phyloP scores from a whole-genome alignment of 2,797 vertebrate species.

The Sebastes ruberrimus region DNA sequence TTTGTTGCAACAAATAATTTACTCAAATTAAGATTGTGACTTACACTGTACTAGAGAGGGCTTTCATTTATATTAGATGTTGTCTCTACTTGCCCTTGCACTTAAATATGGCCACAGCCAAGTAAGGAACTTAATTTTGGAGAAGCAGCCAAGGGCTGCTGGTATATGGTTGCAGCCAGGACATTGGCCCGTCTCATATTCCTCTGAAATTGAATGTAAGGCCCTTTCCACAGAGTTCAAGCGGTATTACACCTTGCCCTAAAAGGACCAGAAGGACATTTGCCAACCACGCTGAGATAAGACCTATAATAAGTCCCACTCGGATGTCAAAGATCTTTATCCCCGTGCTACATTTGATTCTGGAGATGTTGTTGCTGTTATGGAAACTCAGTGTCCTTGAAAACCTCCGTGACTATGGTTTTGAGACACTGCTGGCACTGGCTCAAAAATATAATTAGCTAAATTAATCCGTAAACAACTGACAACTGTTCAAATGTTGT shows the following conservation, averaged over 20 bases:
- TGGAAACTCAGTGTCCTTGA: conserved; percentile 46
- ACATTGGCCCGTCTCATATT: conserved; percentile 54
- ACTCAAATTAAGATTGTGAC: not conserved
- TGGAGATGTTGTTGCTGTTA: conserved; percentile 53
- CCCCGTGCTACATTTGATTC: conserved; percentile 41
- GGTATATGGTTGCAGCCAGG: conserved; percentile 70
- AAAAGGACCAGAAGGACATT: conserved; percentile 59
- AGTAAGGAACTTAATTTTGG: conserved; percentile 66
- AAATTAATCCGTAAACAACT: not conserved
- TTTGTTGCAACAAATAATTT: conserved; percentile 24
- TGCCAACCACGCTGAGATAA: conserved; percentile 66
- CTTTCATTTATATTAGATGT: conserved; percentile 31
- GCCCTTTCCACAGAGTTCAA: conserved; percentile 65
- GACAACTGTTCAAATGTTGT: not conserved
- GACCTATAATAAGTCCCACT: conserved; percentile 73
- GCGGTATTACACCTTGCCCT: conserved; percentile 53
- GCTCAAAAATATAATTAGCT: conserved; percentile 10
- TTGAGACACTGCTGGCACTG: conserved; percentile 22
- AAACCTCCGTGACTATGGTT: conserved; percentile 43
- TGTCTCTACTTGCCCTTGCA: conserved; percentile 36
- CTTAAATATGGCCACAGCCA: conserved; percentile 34
- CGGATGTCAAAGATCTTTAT: conserved; percentile 65
- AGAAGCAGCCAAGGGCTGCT: conserved; percentile 74
- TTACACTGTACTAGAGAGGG: not conserved
- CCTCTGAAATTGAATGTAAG: conserved; percentile 60